These are phyloP conservation scores for Campoletis sonorensis DNA, from an alignment of 1,140 invertebrate genomes.

Conservation along the genomic window DNA sequence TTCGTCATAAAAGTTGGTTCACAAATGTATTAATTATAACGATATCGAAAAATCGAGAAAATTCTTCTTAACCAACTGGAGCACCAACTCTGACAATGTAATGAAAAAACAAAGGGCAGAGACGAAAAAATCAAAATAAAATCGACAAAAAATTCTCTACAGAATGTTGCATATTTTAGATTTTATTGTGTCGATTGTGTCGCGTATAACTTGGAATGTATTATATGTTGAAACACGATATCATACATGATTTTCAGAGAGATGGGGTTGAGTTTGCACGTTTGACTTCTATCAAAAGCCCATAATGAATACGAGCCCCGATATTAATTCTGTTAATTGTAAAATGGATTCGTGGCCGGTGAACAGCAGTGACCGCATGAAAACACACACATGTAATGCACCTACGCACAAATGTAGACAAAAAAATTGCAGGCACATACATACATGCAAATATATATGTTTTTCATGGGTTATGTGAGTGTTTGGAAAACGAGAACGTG, in stretches of 20 bases:
- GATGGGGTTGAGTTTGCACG: constrained; percentile 45
- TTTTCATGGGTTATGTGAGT: not conserved
- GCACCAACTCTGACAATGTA: too few relatives aligned
- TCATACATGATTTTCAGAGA: not conserved
- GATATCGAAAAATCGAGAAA: too few relatives aligned
- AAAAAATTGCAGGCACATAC: not conserved
- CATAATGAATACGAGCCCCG: constrained; percentile 65
- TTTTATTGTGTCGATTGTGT: too few relatives aligned
- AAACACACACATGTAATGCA: not conserved
- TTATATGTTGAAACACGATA: not conserved
- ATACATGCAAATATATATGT: constrained; percentile 18
- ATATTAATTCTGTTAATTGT: constrained; percentile 75
- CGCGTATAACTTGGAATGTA: too few relatives aligned
- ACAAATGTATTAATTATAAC: too few relatives aligned
- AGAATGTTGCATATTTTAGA: not conserved
- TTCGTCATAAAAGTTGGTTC: too few relatives aligned
- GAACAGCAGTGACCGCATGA: constrained; percentile 31
- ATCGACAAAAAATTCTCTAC: not conserved
- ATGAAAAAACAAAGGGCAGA: not conserved
- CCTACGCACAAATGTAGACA: too few relatives aligned
- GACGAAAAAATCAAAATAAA: not conserved
- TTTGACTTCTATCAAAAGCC: constrained; percentile 66
- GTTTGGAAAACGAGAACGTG: constrained; percentile 15
- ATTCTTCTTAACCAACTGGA: too few relatives aligned
- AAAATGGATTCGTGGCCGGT: constrained; percentile 58